A percentile compares a stretch with the other conserved stretches of the same genome.
Evolutionary conservation across 2,797 vertebrate genomes (phyloP).

Genomic region (Emydoidea blandingii): DNA sequence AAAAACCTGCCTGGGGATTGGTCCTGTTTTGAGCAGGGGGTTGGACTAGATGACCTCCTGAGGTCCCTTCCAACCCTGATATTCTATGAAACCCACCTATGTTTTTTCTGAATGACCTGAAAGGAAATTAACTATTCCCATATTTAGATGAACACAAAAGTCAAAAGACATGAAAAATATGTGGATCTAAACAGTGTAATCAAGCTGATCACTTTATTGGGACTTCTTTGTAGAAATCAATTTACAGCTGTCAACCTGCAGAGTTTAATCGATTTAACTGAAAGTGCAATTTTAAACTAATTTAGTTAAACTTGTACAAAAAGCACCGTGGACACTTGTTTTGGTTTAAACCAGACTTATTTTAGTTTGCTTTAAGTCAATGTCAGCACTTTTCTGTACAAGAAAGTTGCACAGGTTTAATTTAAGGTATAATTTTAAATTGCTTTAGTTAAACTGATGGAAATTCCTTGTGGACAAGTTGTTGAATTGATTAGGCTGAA

Average conservation of each 20-base stretch:
- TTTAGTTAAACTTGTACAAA: not conserved
- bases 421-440: not conserved
- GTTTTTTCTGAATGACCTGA: not conserved
- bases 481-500: not conserved
- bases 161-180: not conserved
- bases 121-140: not conserved
- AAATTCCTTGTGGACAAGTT: not conserved
- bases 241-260: not conserved
- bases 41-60: too few relatives aligned
- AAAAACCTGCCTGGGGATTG: too few relatives aligned
- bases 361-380: not conserved
- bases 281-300: not conserved
- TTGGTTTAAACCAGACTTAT: not conserved
- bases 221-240: not conserved
- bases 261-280: not conserved
- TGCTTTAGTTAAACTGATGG: not conserved
- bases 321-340: not conserved
- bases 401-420: not conserved
- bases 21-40: too few relatives aligned
- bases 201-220: not conserved
- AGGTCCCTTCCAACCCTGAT: too few relatives aligned
- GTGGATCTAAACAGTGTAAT: not conserved
- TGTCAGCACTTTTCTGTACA: not conserved
- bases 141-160: not conserved
- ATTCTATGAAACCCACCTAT: not conserved